Base-by-base conservation (phyloP, 1,140 invertebrate species). In the Diabrotica virgifera region DNA sequence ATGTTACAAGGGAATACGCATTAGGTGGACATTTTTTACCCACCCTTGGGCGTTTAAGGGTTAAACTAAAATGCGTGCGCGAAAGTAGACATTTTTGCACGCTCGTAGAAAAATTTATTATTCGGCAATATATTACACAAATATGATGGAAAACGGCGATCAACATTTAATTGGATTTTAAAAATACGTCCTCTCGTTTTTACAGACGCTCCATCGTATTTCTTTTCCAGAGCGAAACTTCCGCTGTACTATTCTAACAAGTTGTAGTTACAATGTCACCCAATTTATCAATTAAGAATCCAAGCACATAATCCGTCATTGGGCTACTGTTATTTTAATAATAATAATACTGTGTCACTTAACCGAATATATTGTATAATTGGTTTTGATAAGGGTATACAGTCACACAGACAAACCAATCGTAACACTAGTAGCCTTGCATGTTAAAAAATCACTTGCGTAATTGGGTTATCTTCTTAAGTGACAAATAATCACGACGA, bases 401-500 rank as follows among this genome's bases (percentile, higher is more conserved):
- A 70, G 67, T 63, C 35, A 68, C 36, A 13, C 71, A 73, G 12
- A 4, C 12, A 38, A 46, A 46, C 46, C 52, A 11, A 65, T 36
- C 10, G 35, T 14, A 5, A 13, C 8, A 54, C 24, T 38, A n/a
- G 36, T 12, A 6, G 13, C 0, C 8, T 51, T 10, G 11, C 6
- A 5, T 5, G 12, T 53, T 53, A 2, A 59, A 64, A 54, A 64
- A 11, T 40, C 12, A 60, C 52, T 46, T 70, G 74, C 50, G 5
- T 68, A 14, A 46, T 52, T 75, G 72, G 61, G 69, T 76, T 69
- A 74, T 75, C 76, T 70, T 75, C 74, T 77, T 74, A 77, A 77
- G 76, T 77, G 76, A 77, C 76, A 76, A 77, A 76, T 77, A 77
- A 77, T 77, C 76, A 77, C 74, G 72, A 67, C 70, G 59, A 70